A percentile compares a stretch with the other conserved stretches of the same genome.
These are phyloP conservation scores for Caenorhabditis sp. DNA, from an alignment of 2,888 invertebrate species.

Conservation along the genomic window DNA sequence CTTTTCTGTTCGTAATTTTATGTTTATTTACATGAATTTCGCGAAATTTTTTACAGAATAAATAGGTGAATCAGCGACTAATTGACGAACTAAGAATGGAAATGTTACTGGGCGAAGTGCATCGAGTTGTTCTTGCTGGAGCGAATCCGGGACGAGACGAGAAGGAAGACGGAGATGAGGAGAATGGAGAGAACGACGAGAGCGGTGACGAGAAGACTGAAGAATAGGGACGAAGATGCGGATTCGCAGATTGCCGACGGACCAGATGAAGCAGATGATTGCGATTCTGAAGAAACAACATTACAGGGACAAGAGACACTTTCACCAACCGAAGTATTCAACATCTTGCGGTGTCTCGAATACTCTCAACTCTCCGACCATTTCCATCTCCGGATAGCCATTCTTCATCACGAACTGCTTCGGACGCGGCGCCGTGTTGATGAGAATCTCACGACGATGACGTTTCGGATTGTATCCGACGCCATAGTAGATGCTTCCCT, in stretches of 20 bases:
- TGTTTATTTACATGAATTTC: conserved; percentile 14
- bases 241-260: conserved; percentile 34
- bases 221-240: conserved; percentile 43
- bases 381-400: conserved; percentile 72
- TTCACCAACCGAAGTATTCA: conserved; percentile 77
- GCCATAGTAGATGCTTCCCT: conserved; percentile 65
- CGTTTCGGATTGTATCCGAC: conserved; percentile 63
- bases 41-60: no score
- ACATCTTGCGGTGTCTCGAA: conserved; percentile 80
- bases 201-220: conserved; percentile 61
- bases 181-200: conserved; percentile 62
- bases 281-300: conserved; percentile 30
- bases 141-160: conserved; percentile 61
- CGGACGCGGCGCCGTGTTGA: conserved; percentile 30
- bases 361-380: conserved; percentile 80
- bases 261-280: conserved; percentile 11
- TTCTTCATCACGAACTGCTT: conserved; percentile 56
- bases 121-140: conserved; percentile 61
- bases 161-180: conserved; percentile 54
- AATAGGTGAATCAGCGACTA: no score
- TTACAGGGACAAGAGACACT: conserved; percentile 33
- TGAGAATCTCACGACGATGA: conserved; percentile 61
- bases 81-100: background rate
- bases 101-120: conserved; percentile 58
- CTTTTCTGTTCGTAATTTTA: conserved; percentile 15